Evolutionary conservation across 2,888 invertebrate genomes (phyloP).

Genomic region (Pardosa pseudoannulata): DNA sequence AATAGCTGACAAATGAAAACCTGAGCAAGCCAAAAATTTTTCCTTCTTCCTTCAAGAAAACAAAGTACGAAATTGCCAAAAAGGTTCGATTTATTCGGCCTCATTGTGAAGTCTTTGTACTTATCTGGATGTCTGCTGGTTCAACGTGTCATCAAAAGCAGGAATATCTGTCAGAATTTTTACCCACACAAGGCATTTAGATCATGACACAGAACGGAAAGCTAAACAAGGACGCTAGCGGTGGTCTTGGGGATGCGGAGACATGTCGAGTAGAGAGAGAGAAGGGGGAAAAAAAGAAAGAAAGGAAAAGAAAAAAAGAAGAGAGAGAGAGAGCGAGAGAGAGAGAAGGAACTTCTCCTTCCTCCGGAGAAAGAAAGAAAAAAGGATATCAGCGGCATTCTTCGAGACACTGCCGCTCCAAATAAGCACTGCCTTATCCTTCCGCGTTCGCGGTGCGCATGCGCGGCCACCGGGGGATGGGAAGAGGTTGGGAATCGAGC

Average conservation of each 20-base stretch:
- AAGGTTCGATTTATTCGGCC: no score
- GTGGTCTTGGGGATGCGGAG: conserved; percentile 34
- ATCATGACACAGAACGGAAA: conserved; percentile 54
- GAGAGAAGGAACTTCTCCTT: conserved; percentile 18
- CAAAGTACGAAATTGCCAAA: no score
- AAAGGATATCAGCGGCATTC: conserved; percentile 64
- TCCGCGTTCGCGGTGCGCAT: conserved; percentile 51
- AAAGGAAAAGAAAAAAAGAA: conserved; percentile 43
- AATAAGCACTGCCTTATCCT: conserved; percentile 69
- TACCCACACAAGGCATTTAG: neutral
- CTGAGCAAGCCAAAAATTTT: no score
- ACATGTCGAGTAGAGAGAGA: conserved; percentile 1
- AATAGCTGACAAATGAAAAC: no score
- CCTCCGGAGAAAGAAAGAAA: conserved; percentile 26
- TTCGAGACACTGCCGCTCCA: conserved; percentile 58
- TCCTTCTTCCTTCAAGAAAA: no score
- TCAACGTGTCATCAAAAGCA: no score
- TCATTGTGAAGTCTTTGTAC: no score
- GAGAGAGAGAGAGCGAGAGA: conserved; percentile 12
- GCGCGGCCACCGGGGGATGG: conserved; percentile 34
- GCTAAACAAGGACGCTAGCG: conserved; percentile 63
- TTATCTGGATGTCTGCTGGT: no score
- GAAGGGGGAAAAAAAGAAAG: neutral
- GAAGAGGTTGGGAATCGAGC: conserved; percentile 43
- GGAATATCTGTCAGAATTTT: neutral